Evolutionary conservation across 2,888 invertebrate genomes (phyloP).

Genomic region (Heliconius hortense): DNA sequence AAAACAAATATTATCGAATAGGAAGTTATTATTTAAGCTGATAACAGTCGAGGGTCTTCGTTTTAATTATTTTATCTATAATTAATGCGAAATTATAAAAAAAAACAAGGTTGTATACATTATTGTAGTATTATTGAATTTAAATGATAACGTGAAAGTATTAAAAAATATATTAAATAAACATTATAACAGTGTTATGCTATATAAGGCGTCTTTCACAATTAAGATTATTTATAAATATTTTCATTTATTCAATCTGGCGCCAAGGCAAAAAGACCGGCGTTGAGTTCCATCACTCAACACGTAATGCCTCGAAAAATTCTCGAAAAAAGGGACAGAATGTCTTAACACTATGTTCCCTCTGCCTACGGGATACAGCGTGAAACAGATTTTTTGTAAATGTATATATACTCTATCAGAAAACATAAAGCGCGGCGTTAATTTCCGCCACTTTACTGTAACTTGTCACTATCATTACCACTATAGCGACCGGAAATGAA

Average conservation of each 20-base stretch:
- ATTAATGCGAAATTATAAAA: background rate
- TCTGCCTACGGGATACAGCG: too few species aligned
- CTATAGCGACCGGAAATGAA: background rate
- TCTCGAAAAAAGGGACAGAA: too few species aligned
- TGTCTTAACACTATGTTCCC: too few species aligned
- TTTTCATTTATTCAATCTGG: too few species aligned
- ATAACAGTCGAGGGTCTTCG: constrained; percentile 12
- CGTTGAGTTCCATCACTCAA: too few species aligned
- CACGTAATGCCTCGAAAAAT: too few species aligned
- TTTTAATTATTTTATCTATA: constrained; percentile 9
- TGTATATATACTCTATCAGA: too few species aligned
- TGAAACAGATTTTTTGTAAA: too few species aligned
- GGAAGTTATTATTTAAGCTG: constrained; percentile 5
- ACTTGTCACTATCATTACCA: background rate
- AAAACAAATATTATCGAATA: constrained; percentile 14
- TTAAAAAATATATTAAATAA: background rate
- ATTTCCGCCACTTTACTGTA: background rate
- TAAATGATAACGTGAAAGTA: constrained; percentile 10
- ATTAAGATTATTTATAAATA: too few species aligned
- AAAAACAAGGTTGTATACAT: background rate
- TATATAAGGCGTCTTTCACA: background rate
- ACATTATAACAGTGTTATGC: background rate
- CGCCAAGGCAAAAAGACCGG: too few species aligned
- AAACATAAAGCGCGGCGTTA: background rate
- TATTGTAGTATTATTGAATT: background rate